Conservation (phyloP, 2,888 invertebrate genomes). For the Xanthia icteritia region DNA sequence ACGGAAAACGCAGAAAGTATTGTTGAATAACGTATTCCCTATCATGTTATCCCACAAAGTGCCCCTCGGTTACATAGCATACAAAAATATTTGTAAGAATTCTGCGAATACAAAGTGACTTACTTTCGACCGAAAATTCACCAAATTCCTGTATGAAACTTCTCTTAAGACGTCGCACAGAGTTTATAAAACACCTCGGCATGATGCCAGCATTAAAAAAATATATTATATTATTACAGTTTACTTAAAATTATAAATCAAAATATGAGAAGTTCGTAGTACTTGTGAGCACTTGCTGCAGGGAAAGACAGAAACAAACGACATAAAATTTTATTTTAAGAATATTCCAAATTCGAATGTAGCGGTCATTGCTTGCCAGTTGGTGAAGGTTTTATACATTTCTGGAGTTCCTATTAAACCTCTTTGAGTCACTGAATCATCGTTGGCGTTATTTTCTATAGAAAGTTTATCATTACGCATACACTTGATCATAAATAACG, state of each 20-base stretch:
- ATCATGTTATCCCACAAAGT: conserved; percentile 10
- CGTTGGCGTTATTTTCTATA: not conserved
- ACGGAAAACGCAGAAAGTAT: conserved; percentile 1
- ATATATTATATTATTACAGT: conserved; percentile 54
- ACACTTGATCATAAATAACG: conserved; percentile 23
- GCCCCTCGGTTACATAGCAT: conserved; percentile 22
- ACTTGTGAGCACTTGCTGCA: conserved; percentile 87
- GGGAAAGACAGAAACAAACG: conserved; percentile 82
- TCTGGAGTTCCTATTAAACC: conserved; percentile 50
- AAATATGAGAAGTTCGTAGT: conserved; percentile 71
- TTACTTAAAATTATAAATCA: conserved; percentile 66
- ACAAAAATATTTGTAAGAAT: conserved; percentile 50
- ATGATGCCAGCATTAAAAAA: conserved; percentile 72
- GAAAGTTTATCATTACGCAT: not conserved
- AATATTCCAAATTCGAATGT: conserved; percentile 80
- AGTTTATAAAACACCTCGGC: conserved; percentile 85
- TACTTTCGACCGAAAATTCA: conserved; percentile 78
- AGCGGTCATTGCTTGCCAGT: conserved; percentile 76
- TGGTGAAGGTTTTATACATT: conserved; percentile 65
- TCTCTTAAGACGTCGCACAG: conserved; percentile 77
- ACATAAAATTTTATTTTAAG: conserved; percentile 80
- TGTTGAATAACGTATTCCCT: conserved; percentile 22
- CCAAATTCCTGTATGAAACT: conserved; percentile 82
- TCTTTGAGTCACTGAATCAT: conserved; percentile 10
- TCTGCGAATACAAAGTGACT: conserved; percentile 69